Base-by-base conservation (phyloP, 2,113 vertebrate species). In the Fukomys damarensis region DNA sequence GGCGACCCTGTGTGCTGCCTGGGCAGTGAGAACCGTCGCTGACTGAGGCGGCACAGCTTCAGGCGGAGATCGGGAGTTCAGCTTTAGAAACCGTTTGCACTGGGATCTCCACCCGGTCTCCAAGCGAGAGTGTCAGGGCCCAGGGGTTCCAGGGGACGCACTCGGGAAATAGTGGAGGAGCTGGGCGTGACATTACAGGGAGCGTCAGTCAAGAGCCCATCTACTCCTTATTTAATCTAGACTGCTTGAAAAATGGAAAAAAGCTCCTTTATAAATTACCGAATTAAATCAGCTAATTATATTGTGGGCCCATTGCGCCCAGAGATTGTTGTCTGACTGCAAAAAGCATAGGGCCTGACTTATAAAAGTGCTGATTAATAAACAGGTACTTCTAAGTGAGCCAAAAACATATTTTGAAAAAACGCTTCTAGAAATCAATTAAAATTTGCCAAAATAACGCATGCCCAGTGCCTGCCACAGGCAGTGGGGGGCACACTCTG, bases 371-470 rank as follows among this genome's bases (percentile, higher is more conserved):
- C 19, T 74, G 56, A 87, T 66, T 9, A 88, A 83, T 70, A 90
- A 66, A 76, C 74, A 89, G 35, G 58, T 87, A 65, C 61, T 91
- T 95, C 43, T 93, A 58, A 94, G n/a, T 91, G 70, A 91, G 38
- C 56, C 10, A 85, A 35, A 89, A 92, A 63, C 65, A 81, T 84
- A 24, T 93, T 93, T 65, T 52, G n/a, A 43, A 91, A 87, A 49
- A 83, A 43, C n/a, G 0, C 26, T 65, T 83, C 56, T 54, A 58
- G 10, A 32, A 87, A 41, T 3, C 56, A 22, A 81, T 59, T 91
- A 83, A 65, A 65, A 58, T 59, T 19, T 59, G 61, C 80, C 63
- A 81, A 35, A 76, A n/a, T 82, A 82, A 59, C 7, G 19, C 65
- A 46, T 16, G 28, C 65, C 54, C 8, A 56, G 58, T 0, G 49